Conservation (phyloP, 2,797 vertebrate species). For the Lagodon rhomboides region DNA sequence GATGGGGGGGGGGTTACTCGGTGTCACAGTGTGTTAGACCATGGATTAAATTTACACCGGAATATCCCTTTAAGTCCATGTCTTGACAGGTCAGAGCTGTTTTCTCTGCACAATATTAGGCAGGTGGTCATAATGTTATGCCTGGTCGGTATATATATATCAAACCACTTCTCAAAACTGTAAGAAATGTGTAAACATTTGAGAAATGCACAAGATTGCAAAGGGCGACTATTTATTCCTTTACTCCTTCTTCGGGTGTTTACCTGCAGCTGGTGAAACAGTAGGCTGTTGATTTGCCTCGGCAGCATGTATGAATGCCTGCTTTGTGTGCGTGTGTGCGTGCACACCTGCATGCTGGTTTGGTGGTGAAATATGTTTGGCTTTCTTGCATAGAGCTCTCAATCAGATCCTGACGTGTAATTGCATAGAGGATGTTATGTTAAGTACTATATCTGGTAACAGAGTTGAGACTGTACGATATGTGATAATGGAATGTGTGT, state of each 20-base stretch:
- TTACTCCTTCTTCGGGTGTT: neutral
- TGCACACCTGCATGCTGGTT: slow-evolving; percentile 18
- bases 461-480: neutral
- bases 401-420: slow-evolving; percentile 14
- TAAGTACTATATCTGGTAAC: neutral
- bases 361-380: slow-evolving; percentile 2
- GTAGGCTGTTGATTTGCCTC: slow-evolving; percentile 19
- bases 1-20: too few species aligned
- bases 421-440: slow-evolving; percentile 43
- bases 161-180: neutral
- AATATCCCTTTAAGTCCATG: too few species aligned
- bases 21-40: too few species aligned
- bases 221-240: slow-evolving; percentile 20
- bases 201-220: neutral
- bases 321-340: slow-evolving; percentile 28
- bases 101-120: too few species aligned
- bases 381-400: slow-evolving; percentile 53
- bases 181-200: slow-evolving; percentile 24
- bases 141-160: neutral
- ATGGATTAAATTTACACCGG: too few species aligned
- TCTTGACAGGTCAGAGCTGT: too few species aligned
- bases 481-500: neutral
- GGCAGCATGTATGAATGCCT: slow-evolving; percentile 30
- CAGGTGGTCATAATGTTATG: too few species aligned
- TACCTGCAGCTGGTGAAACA: slow-evolving; percentile 30